Evolutionary conservation across 2,113 vertebrate genomes (phyloP), one percentile per base, ranked within the genome.

Genomic region (Heptranchias perlo): DNA sequence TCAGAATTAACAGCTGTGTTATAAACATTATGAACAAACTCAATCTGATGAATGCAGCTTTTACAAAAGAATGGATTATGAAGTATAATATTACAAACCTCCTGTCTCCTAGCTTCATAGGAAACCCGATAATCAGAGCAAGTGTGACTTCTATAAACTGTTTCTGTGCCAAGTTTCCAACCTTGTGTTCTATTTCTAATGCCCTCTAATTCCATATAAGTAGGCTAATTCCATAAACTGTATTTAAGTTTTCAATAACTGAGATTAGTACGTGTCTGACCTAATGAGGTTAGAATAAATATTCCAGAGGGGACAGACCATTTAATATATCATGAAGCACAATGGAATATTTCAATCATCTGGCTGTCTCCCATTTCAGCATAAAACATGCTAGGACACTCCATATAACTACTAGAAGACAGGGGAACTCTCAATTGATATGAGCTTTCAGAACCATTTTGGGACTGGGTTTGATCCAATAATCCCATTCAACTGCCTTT

Each of bases 51-150:
- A 93, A 93, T 93, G 58, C 58, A 62, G 58, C 58, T 93, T 62
- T 64, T 62, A 93, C 6, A n/a, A 93, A 93, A 92, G 35, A 64
- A 62, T 14, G 52, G 86, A 93, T 93, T 93, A 93, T 21, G 39
- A 93, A 39, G 58, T 62, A 61, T 93, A 64, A 93, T 93, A 62
- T 93, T 39, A 39, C 89, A 62, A 93, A 93, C 61, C 58, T 25
- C 89, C 16, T 93, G 58, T 23, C 89, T 62, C 89, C 39, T 58
- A 62, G 61, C 86, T 31, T 58, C 86, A 89, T 13, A 31, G 25
- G 47, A 52, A 89, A 87, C 25, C 86, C 28, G 25, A 54, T 93
- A 93, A 93, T 93, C 89, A 4, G 14, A 93, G n/a, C 58, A 93
- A 93, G 35, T 23, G 35, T 93, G 58, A 93, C 35, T 93, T 62